These are phyloP conservation scores for Thunnus maccoyii DNA, from an alignment of 2,113 vertebrate genomes.

Conservation along the genomic window DNA sequence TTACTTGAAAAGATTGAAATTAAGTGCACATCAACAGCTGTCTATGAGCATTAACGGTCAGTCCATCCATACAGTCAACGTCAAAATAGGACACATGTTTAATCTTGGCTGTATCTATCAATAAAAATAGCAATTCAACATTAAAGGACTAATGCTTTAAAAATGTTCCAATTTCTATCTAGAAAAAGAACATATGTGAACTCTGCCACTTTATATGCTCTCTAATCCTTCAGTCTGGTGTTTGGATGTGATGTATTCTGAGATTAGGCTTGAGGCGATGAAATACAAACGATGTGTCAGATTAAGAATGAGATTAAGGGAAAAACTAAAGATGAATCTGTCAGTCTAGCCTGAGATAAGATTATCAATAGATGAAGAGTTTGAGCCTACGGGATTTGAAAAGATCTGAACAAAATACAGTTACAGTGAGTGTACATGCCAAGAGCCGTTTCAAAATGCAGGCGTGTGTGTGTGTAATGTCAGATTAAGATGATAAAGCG, in stretches of 20 bases:
- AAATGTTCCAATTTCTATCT: too few relatives aligned
- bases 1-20: too few relatives aligned
- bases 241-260: too few relatives aligned
- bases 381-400: slow-evolving; percentile 5
- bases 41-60: too few relatives aligned
- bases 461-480: background rate
- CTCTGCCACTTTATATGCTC: too few relatives aligned
- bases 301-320: slow-evolving; percentile 22
- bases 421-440: background rate
- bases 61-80: too few relatives aligned
- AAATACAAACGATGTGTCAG: background rate
- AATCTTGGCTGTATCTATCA: background rate
- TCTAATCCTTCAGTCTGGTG: too few relatives aligned
- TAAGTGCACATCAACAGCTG: too few relatives aligned
- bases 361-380: slow-evolving; percentile 34
- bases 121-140: background rate
- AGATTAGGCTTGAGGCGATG: background rate
- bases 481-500: slow-evolving; percentile 60
- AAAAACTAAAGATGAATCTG: slow-evolving; percentile 28
- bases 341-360: slow-evolving; percentile 32
- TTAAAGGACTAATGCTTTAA: too few relatives aligned
- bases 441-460: background rate
- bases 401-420: background rate
- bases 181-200: too few relatives aligned
- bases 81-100: background rate